Base-by-base conservation (phyloP, 2,888 invertebrate genomes). In the Labia minor region DNA sequence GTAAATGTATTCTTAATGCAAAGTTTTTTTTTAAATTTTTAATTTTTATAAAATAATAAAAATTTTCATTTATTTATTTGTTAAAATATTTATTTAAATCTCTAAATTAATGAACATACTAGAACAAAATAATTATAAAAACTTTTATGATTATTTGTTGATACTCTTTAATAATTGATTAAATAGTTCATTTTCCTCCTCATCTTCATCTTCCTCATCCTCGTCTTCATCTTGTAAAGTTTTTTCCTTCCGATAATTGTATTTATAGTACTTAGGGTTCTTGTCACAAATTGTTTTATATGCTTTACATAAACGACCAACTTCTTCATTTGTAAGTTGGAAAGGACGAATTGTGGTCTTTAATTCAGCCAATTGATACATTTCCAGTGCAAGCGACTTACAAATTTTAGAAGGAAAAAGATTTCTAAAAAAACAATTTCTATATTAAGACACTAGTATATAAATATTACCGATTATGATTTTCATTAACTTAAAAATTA, bases 271-370 rank as follows among this genome's bases (percentile, higher is more conserved):
- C 8, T 73, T 74, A 4, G 77, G 75, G 61, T 77, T 71, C 33
- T 73, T 70, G 20, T 77, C 71, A 70, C 90, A 82, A 37, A 92
- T 84, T 70, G 85, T 81, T 72, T 83, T 82, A 76, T 95, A 97
- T 1, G 87, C 89, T 71, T 86, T 81, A 72, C 90, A 88, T 67
- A 97, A 76, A 72, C 88, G 82, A 8, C 85, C 81, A 75, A 92
- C 88, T 74, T 96, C 94, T 67, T 85, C 84, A 67, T 92, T 86
- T 0, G 87, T 83, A 65, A 96, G 80, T 75, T 90, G 82, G 73
- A 83, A 89, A 0, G 95, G 85, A 73, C 88, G 81, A 0, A 82
- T 80, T 0, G 82, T 80, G 0, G 86, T 86, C 73, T 89, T 83
- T 0, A 95, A 80, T 66, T 89, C 88, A 0, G 93, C 86, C 67